Percentiles rank a stretch among this genome's conserved stretches.
These are phyloP conservation scores for Balaeniceps rex DNA, from an alignment of 2,113 vertebrate genomes.

Conservation along the genomic window DNA sequence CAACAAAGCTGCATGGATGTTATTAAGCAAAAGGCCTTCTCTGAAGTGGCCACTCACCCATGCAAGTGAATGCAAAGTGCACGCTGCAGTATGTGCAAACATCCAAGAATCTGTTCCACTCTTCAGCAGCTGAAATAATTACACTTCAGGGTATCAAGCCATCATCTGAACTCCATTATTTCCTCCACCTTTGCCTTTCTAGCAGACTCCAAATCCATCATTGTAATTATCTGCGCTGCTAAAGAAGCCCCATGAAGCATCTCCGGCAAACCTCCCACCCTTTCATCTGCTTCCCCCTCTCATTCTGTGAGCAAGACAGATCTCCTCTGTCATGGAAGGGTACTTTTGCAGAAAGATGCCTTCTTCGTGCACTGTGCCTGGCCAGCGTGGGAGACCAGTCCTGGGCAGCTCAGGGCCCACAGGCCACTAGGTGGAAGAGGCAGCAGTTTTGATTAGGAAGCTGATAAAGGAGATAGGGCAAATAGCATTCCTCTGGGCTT, in stretches of 20 bases:
- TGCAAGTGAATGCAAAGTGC: accelerated
- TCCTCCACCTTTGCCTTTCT: neutral
- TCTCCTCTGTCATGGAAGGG: neutral
- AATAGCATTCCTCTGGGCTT: neutral
- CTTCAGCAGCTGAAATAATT: conserved; percentile 28
- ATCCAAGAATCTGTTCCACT: neutral
- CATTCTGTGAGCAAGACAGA: neutral
- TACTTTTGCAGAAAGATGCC: neutral
- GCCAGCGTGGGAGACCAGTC: neutral
- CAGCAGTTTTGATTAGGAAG: neutral
- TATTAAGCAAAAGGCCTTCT: neutral
- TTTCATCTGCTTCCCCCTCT: neutral
- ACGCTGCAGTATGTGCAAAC: neutral
- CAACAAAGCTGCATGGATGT: neutral
- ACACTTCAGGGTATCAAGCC: neutral
- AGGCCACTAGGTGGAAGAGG: neutral
- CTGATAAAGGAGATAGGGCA: neutral
- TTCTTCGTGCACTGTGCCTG: neutral
- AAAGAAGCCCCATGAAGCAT: neutral
- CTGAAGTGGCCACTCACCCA: neutral
- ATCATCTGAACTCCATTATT: neutral
- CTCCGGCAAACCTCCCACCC: neutral
- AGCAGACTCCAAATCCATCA: neutral
- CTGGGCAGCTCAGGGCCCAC: neutral
- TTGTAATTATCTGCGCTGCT: neutral